phyloP scores from a whole-genome alignment of 2,797 vertebrate genomes.

The Chaenodraco wilsoni region DNA sequence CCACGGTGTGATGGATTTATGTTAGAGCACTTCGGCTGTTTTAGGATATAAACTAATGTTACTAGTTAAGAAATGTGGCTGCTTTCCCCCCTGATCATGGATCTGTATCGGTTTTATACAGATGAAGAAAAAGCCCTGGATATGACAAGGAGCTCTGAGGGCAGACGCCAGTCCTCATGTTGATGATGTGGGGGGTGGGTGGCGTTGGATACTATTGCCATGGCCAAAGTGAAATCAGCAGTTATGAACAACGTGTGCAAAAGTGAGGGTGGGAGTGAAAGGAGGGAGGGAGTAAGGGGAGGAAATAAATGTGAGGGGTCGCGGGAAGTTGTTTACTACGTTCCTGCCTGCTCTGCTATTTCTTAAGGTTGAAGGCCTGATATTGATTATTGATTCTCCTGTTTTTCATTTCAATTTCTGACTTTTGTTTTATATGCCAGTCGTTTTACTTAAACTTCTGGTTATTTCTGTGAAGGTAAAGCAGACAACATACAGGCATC shows the following conservation, averaged over 20 bases:
- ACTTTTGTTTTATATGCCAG: neutral
- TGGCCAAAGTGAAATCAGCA: slow-evolving; percentile 80
- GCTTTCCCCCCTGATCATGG: neutral
- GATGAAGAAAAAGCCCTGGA: slow-evolving; percentile 59
- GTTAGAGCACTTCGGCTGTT: slow-evolving; percentile 14
- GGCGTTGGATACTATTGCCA: slow-evolving; percentile 70
- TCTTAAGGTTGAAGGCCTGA: slow-evolving; percentile 41
- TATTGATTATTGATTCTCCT: slow-evolving; percentile 51
- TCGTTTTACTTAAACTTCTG: neutral
- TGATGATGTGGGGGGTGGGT: slow-evolving; percentile 70
- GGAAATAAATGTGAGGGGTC: slow-evolving; percentile 72
- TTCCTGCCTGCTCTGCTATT: slow-evolving; percentile 64
- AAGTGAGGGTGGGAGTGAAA: slow-evolving; percentile 73
- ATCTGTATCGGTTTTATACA: slow-evolving; percentile 33
- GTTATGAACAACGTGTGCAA: slow-evolving; percentile 84
- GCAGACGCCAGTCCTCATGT: slow-evolving; percentile 68
- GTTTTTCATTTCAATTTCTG: slow-evolving; percentile 9
- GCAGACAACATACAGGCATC: slow-evolving; percentile 24
- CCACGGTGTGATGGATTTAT: neutral
- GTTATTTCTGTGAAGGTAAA: slow-evolving; percentile 19
- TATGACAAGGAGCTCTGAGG: slow-evolving; percentile 60
- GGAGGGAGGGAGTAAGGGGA: slow-evolving; percentile 64
- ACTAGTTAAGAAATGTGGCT: slow-evolving; percentile 61
- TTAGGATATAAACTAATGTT: slow-evolving; percentile 17
- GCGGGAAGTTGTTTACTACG: slow-evolving; percentile 80